A percentile compares a stretch with the other conserved stretches of the same genome.
These are phyloP conservation scores for Enoplosus armatus DNA, from an alignment of 2,797 vertebrate species.

Conservation along the genomic window DNA sequence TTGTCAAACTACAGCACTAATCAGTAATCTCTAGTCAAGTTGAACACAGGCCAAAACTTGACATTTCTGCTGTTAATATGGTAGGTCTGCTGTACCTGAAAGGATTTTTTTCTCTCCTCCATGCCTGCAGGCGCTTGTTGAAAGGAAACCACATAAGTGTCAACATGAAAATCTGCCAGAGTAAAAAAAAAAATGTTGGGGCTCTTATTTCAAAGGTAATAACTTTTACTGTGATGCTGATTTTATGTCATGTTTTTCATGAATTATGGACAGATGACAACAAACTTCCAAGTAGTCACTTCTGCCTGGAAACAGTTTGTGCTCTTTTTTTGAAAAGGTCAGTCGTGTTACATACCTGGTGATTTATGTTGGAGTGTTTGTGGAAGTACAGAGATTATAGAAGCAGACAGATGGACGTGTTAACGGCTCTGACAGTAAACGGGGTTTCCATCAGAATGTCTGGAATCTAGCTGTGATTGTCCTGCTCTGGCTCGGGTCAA, in stretches of 20 bases:
- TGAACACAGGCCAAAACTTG: constrained; percentile 14
- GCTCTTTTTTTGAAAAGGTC: constrained; percentile 24
- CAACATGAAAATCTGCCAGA: constrained; percentile 44
- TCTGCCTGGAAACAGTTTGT: neutral
- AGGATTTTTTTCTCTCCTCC: neutral
- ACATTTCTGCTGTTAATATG: constrained; percentile 29
- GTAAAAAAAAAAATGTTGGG: constrained; percentile 18
- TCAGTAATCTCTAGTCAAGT: constrained; percentile 20
- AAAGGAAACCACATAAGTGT: constrained; percentile 57
- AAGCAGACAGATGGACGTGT: constrained; percentile 41
- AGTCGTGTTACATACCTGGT: neutral
- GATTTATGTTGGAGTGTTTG: constrained; percentile 27
- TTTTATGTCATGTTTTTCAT: constrained; percentile 2
- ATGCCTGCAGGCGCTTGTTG: constrained; percentile 39
- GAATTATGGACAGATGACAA: neutral
- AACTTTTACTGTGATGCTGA: neutral
- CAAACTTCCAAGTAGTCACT: neutral
- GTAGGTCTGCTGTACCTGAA: constrained; percentile 28
- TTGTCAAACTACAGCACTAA: neutral
- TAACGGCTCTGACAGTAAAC: constrained; percentile 54
- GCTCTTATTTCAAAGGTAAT: constrained; percentile 42
- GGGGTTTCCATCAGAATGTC: constrained; percentile 68
- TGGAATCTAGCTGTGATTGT: constrained; percentile 74
- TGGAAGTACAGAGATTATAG: constrained; percentile 45
- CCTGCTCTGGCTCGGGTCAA: constrained; percentile 58